Base-by-base conservation (phyloP, 2,888 invertebrate genomes). In the Scotopteryx bipunctaria region DNA sequence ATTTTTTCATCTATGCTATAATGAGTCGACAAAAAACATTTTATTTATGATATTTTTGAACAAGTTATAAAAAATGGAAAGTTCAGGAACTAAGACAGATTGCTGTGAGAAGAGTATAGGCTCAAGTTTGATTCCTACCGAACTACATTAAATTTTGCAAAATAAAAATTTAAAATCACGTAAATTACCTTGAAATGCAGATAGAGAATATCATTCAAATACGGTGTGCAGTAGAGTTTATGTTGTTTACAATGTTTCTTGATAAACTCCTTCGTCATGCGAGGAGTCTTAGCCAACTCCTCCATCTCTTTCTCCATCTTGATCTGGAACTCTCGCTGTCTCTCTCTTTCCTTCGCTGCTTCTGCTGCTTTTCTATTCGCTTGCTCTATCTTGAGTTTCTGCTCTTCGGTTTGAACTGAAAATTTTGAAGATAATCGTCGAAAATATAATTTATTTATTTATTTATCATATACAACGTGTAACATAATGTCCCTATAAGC, bases 171-270 rank as follows among this genome's bases (percentile, higher is more conserved):
- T 27, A 2, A 25, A 25, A 25, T 25, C 1, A 9, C n/a, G n/a
- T n/a, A n/a, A n/a, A n/a, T 61, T 82, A 95, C 97, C 96, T 94
- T 98, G 94, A 91, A 98, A 89, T 99, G 98, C 29, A 99, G 91
- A 81, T 99, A 99, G 0, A 99, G 90, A 6, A 98, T 97, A 80
- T 98, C 98, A 80, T 99, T 99, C 5, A 99, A 86, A 64, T 94
- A 86, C 0, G 98, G 98, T 0, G 98, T 98, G 61, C 93, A 91
- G 75, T 98, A 99, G 0, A 98, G 85, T 68, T 95, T 94, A 59
- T 96, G 91, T 58, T 97, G 94, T 73, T 94, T 96, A 86, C 98
- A 99, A 67, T 95, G 94, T 45, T 96, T 93, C 61, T 88, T 92
- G 36, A 99, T 91, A 42, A 93, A 94, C 63, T 95, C 93, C 73